Conservation (phyloP, 1,140 invertebrate genomes). For the Spodoptera frugiperda region DNA sequence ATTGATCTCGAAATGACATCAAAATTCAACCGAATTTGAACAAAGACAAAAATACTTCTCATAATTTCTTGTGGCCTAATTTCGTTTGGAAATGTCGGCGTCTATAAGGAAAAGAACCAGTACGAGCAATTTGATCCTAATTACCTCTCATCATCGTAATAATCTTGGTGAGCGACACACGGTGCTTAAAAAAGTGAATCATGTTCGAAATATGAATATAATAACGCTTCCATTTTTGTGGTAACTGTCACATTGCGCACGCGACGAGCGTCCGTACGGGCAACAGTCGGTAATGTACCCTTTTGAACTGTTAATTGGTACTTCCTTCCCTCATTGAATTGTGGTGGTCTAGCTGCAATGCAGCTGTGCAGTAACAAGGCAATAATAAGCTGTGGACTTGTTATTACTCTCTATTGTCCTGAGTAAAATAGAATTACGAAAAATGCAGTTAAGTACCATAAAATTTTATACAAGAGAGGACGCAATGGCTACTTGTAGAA, state of each 20-base stretch:
- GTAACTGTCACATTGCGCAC: constrained; percentile 37
- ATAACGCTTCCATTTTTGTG: constrained; percentile 26
- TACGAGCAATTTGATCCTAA: constrained; percentile 26
- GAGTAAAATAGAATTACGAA: neutral
- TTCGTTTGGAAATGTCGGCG: constrained; percentile 6
- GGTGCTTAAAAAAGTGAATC: constrained; percentile 12
- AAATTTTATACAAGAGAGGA: neutral
- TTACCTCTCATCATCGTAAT: constrained; percentile 14
- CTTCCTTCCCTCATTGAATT: constrained; percentile 52
- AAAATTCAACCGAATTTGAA: constrained; percentile 12
- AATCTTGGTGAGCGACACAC: constrained; percentile 1
- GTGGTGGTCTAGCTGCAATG: constrained; percentile 27
- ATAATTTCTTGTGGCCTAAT: constrained; percentile 11
- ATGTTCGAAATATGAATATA: constrained; percentile 31
- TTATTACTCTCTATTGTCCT: neutral
- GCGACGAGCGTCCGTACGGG: constrained; percentile 12
- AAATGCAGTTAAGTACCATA: neutral
- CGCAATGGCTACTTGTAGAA: too few species aligned
- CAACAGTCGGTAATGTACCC: constrained; percentile 45
- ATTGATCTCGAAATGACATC: constrained; percentile 9
- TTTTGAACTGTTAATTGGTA: constrained; percentile 48
- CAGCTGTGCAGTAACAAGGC: constrained; percentile 5
- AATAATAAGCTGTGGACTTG: neutral
- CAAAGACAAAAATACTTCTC: constrained; percentile 14
- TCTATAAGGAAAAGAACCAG: constrained; percentile 1